Evolutionary conservation across 2,888 invertebrate species (phyloP).

Genomic region (Hymenopus coronatus): DNA sequence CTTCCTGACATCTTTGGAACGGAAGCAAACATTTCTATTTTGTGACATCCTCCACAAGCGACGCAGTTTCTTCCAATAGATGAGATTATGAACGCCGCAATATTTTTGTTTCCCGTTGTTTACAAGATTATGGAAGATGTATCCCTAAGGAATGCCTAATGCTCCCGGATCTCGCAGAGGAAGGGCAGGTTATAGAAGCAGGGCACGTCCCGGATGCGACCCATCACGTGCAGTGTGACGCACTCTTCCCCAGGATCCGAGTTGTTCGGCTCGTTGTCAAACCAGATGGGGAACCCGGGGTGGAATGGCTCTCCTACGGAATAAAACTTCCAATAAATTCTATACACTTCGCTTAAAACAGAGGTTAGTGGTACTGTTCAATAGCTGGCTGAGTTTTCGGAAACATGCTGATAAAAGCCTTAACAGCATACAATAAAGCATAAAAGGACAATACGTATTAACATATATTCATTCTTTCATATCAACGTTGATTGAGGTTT

Average conservation of each 20-base stretch:
- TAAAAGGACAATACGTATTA: too few species aligned
- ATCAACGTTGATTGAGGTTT: too few species aligned
- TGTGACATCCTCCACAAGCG: neutral
- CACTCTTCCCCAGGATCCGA: constrained; percentile 7
- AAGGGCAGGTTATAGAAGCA: constrained; percentile 8
- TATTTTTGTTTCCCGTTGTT: neutral
- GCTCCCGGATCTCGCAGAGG: constrained; percentile 1
- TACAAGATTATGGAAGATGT: neutral
- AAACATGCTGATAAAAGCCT: too few species aligned
- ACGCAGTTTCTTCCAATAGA: neutral
- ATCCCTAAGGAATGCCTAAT: neutral
- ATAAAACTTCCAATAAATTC: neutral
- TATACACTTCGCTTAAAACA: neutral
- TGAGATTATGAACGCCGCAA: neutral
- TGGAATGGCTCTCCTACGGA: neutral
- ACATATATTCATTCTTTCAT: too few species aligned
- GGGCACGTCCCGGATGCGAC: neutral
- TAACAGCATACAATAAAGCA: too few species aligned
- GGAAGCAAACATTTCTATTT: neutral
- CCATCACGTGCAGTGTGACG: constrained; percentile 10
- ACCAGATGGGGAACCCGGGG: constrained; percentile 7
- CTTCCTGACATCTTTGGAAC: too few species aligned
- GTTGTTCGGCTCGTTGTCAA: constrained; percentile 3
- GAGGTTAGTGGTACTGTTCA: too few species aligned
- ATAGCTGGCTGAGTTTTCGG: too few species aligned